A percentile compares a stretch with the other conserved stretches of the same genome.
phyloP scores from a whole-genome alignment of 2,888 invertebrate genomes.

The Leptopilina myrica region DNA sequence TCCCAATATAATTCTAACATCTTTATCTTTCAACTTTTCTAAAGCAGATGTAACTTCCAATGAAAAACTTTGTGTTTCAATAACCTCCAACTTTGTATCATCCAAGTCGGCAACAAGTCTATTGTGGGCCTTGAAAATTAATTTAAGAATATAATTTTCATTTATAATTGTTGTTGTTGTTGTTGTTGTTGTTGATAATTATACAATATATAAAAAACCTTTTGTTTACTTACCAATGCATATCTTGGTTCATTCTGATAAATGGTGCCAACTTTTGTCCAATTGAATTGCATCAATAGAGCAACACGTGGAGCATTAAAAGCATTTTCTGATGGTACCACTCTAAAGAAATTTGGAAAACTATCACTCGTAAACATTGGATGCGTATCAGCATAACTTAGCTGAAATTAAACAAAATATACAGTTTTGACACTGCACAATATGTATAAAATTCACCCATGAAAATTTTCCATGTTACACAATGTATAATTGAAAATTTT shows the following conservation, averaged over 20 bases:
- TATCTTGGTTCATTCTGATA: conserved; percentile 97
- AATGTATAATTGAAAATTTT: too few relatives aligned
- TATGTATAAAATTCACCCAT: too few relatives aligned
- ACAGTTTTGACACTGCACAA: too few relatives aligned
- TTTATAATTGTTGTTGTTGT: too few relatives aligned
- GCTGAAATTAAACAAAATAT: conserved; percentile 76
- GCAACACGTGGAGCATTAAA: conserved; percentile 95
- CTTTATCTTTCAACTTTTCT: conserved; percentile 90
- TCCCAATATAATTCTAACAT: conserved; percentile 95
- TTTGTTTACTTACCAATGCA: conserved; percentile 83
- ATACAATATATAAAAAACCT: neutral
- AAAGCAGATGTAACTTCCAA: conserved; percentile 90
- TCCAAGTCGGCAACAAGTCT: conserved; percentile 92
- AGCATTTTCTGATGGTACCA: conserved; percentile 97
- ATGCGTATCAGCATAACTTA: conserved; percentile 98
- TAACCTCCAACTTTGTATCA: conserved; percentile 87
- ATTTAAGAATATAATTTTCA: too few relatives aligned
- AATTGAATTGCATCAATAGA: conserved; percentile 93
- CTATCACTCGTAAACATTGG: conserved; percentile 96
- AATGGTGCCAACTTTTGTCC: conserved; percentile 97
- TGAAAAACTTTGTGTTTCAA: conserved; percentile 94
- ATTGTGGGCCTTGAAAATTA: conserved; percentile 83
- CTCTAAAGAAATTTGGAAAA: conserved; percentile 97
- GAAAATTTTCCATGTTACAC: too few relatives aligned
- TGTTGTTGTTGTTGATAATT: too few relatives aligned